phyloP scores from a whole-genome alignment of 2,888 invertebrate species.

The Parelbella ahira region DNA sequence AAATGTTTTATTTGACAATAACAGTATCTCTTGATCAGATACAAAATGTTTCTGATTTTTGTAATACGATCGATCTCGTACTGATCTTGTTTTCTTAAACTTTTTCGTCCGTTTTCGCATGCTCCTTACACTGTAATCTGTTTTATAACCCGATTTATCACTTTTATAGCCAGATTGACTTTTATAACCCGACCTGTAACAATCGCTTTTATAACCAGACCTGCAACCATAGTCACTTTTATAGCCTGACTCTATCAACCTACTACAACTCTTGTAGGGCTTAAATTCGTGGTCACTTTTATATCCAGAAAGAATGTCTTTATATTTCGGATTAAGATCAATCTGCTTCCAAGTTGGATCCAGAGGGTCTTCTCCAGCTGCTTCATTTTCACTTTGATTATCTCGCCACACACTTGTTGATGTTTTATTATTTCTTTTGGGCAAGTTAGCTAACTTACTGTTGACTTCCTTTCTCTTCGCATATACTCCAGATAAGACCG shows the following conservation, averaged over 20 bases:
- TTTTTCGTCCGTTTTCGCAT: constrained; percentile 72
- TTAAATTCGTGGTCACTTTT: constrained; percentile 81
- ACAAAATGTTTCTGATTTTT: constrained; percentile 79
- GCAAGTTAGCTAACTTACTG: constrained; percentile 62
- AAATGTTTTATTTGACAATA: constrained; percentile 76
- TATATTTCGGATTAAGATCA: constrained; percentile 83
- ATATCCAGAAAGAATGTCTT: constrained; percentile 81
- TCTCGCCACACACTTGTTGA: constrained; percentile 70
- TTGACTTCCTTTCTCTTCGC: constrained; percentile 75
- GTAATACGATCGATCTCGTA: constrained; percentile 73
- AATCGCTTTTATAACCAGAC: constrained; percentile 75
- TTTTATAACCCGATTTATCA: constrained; percentile 81
- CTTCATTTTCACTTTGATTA: constrained; percentile 74
- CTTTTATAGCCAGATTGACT: constrained; percentile 82
- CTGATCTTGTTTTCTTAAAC: constrained; percentile 73
- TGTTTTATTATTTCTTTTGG: constrained; percentile 59
- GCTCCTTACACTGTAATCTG: constrained; percentile 77
- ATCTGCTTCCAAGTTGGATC: constrained; percentile 84
- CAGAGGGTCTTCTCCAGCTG: constrained; percentile 77
- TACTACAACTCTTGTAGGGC: constrained; percentile 74
- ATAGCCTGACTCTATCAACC: constrained; percentile 80
- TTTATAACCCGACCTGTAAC: constrained; percentile 80
- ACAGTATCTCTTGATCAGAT: constrained; percentile 81
- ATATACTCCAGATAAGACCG: constrained; percentile 73
- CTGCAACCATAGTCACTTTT: constrained; percentile 82